Conservation (phyloP, 2,113 vertebrate genomes). For the Podarcis muralis region DNA sequence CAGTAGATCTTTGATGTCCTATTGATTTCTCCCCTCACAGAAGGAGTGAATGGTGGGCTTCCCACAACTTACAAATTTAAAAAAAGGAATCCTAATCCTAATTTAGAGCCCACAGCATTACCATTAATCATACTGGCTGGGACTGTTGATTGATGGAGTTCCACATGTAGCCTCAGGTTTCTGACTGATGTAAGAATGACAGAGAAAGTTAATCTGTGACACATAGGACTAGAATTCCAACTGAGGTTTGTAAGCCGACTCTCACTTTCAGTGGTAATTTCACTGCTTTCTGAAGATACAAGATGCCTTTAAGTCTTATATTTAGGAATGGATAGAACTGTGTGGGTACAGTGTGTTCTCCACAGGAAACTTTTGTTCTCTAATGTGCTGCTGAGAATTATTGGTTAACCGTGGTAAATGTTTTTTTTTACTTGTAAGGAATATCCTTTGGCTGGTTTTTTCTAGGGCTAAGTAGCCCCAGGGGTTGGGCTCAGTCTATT, state of each 20-base stretch:
- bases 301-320: neutral
- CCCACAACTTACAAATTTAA: neutral
- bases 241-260: neutral
- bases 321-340: conserved; percentile 9
- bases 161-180: neutral
- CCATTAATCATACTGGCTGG: no score
- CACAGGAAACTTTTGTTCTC: neutral
- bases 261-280: conserved; percentile 9
- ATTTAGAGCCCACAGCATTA: no score
- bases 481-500: conserved; percentile 43
- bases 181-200: neutral
- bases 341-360: neutral
- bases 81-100: neutral
- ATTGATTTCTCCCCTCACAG: neutral
- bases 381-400: conserved; percentile 27
- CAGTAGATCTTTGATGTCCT: neutral
- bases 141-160: no score
- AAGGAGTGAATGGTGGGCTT: neutral
- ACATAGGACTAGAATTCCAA: neutral
- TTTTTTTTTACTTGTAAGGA: conserved; percentile 10
- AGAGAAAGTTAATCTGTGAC: neutral
- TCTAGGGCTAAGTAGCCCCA: conserved; percentile 29
- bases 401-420: conserved; percentile 28
- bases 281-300: neutral
- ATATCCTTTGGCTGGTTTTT: conserved; percentile 11